Percentiles rank a stretch among this genome's conserved stretches.
phyloP scores from a whole-genome alignment of 1,140 invertebrate genomes.

The Bombyx mori region DNA sequence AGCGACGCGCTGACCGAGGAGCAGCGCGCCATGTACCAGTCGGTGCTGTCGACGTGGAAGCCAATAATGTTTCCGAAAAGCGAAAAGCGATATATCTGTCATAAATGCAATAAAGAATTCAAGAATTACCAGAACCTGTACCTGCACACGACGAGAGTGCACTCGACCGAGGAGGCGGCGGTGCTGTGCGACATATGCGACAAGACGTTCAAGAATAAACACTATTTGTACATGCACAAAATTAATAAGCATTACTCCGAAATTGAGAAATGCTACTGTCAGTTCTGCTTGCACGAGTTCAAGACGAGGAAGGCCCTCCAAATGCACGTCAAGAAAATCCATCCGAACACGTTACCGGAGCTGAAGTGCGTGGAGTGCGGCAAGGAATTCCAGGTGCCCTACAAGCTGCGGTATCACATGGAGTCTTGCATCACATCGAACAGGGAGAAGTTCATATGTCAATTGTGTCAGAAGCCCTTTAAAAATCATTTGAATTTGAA shows the following conservation, averaged over 20 bases:
- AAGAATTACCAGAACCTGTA: constrained; percentile 63
- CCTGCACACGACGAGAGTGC: constrained; percentile 52
- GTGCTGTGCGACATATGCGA: constrained; percentile 56
- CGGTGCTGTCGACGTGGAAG: constrained; percentile 56
- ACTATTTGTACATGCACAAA: constrained; percentile 61
- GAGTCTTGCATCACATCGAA: constrained; percentile 36
- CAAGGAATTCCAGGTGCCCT: constrained; percentile 49
- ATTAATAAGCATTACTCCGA: constrained; percentile 65
- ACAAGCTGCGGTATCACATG: constrained; percentile 55
- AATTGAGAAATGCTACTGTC: constrained; percentile 53
- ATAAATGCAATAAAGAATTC: constrained; percentile 59
- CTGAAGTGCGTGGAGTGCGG: constrained; percentile 54
- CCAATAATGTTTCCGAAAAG: constrained; percentile 50
- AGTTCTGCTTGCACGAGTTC: constrained; percentile 59
- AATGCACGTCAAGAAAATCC: constrained; percentile 52
- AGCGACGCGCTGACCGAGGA: constrained; percentile 44
- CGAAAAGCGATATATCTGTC: constrained; percentile 50
- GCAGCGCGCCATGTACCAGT: constrained; percentile 58
- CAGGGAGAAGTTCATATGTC: constrained; percentile 52
- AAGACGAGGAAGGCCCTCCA: constrained; percentile 46
- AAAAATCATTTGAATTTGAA: constrained; percentile 53
- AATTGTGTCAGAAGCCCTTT: constrained; percentile 50
- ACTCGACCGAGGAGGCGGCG: constrained; percentile 51
- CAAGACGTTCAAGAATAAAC: constrained; percentile 62
- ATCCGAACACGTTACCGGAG: constrained; percentile 49